These are phyloP conservation scores for Lycaena phlaeas DNA, from an alignment of 2,888 invertebrate genomes.

Conservation along the genomic window DNA sequence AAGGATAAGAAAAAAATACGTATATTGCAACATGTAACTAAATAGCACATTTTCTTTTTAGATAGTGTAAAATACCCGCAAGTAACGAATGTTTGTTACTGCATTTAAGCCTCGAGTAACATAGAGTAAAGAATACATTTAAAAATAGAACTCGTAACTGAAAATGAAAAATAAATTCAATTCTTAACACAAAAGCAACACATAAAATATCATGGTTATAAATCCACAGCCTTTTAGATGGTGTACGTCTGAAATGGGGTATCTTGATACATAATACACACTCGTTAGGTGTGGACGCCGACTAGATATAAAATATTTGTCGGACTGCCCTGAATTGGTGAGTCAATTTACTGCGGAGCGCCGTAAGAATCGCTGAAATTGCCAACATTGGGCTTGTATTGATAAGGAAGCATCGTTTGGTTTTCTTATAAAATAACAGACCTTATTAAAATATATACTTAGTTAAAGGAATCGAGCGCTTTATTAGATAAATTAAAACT, in stretches of 20 bases:
- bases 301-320: conserved; percentile 37
- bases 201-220: conserved; percentile 1
- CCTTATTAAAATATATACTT: no score
- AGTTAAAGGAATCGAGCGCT: no score
- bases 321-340: conserved; percentile 12
- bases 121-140: no score
- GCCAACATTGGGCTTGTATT: conserved; percentile 3
- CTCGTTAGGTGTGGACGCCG: conserved; percentile 13
- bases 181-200: conserved; percentile 5
- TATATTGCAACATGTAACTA: no score
- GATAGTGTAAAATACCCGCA: no score
- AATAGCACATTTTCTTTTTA: no score
- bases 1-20: no score
- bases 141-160: not conserved
- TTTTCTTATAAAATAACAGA: not conserved
- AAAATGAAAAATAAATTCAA: conserved; percentile 1
- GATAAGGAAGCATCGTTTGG: not conserved
- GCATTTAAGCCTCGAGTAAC: no score
- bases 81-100: no score
- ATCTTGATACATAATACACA: conserved; percentile 10
- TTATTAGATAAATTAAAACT: no score
- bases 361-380: conserved; percentile 4
- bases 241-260: conserved; percentile 7
- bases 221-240: conserved; percentile 1
- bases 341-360: conserved; percentile 2